Conservation (phyloP, 2,113 vertebrate species). For the Brachyistius frenatus region DNA sequence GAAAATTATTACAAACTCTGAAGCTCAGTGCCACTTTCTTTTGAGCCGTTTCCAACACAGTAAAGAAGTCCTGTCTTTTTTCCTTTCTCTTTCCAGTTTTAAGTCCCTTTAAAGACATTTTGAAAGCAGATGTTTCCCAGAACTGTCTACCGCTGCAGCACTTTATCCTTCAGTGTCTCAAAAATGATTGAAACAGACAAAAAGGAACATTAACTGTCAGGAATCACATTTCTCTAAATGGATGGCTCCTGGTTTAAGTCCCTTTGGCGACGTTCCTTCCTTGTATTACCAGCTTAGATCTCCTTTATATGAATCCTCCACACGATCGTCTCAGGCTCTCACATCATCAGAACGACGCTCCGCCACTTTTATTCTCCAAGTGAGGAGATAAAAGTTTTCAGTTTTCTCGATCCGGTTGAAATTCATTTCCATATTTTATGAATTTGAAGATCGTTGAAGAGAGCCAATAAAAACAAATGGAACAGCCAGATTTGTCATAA, state of each 20-base stretch:
- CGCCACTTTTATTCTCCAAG: not conserved
- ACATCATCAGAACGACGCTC: not conserved
- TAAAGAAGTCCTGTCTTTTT: not conserved
- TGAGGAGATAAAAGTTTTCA: too few species aligned
- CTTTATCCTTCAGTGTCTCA: not conserved
- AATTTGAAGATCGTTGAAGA: too few species aligned
- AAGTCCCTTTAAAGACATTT: not conserved
- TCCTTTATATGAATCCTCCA: too few species aligned
- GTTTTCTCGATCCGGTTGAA: too few species aligned
- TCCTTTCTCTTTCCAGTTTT: not conserved
- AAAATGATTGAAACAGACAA: conserved; percentile 1
- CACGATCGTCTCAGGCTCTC: not conserved
- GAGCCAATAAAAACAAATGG: too few species aligned
- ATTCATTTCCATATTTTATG: too few species aligned
- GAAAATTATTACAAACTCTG: conserved; percentile 9
- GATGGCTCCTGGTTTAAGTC: not conserved
- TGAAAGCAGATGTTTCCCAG: not conserved
- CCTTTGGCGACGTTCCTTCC: not conserved
- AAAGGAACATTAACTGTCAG: not conserved
- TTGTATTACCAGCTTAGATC: conserved; percentile 4
- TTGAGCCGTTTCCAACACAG: not conserved
- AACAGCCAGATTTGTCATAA: too few species aligned
- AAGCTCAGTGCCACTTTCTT: not conserved
- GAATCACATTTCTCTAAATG: not conserved
- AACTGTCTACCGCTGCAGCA: not conserved